Percentiles rank a stretch among this genome's conserved stretches.
phyloP scores from a whole-genome alignment of 1,140 invertebrate genomes.

The Drosophila sp. region DNA sequence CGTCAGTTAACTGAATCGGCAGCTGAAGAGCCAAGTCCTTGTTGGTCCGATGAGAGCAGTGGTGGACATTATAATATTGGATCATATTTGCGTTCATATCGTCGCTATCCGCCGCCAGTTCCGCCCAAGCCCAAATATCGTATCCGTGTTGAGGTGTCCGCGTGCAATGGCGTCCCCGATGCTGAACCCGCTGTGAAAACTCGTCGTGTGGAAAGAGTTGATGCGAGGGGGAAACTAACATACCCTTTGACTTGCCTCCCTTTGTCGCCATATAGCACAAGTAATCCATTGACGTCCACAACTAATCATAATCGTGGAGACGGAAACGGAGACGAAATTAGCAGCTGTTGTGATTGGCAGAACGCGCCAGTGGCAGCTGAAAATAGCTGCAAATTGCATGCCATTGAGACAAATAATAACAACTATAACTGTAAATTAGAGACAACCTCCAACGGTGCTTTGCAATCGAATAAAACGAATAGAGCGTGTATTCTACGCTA shows the following conservation, averaged over 20 bases:
- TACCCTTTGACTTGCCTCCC: conserved; percentile 10
- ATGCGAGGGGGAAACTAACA: background rate
- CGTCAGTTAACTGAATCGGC: conserved; percentile 34
- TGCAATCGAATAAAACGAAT: conserved; percentile 5
- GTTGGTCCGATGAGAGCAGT: conserved; percentile 43
- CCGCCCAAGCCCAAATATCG: conserved; percentile 64
- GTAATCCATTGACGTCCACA: conserved; percentile 14
- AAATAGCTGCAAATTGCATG: conserved; percentile 45
- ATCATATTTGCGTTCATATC: conserved; percentile 21
- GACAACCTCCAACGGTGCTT: conserved; percentile 8
- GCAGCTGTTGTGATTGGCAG: conserved; percentile 44
- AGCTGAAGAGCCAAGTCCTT: background rate
- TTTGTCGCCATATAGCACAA: background rate
- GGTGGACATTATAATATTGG: conserved; percentile 12
- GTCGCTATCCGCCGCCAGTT: conserved; percentile 50
- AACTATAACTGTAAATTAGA: conserved; percentile 68
- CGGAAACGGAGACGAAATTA: background rate
- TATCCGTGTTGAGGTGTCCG: conserved; percentile 32
- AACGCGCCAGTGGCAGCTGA: conserved; percentile 23
- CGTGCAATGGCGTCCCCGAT: conserved; percentile 30
- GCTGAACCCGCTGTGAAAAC: conserved; percentile 60
- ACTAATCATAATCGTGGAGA: conserved; percentile 10
- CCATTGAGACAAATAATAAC: conserved; percentile 51
- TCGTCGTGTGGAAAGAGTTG: conserved; percentile 46
- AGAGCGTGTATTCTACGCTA: conserved; percentile 62